Evolutionary conservation across 2,888 invertebrate species (phyloP).

Genomic region (Geophilus truncorum): DNA sequence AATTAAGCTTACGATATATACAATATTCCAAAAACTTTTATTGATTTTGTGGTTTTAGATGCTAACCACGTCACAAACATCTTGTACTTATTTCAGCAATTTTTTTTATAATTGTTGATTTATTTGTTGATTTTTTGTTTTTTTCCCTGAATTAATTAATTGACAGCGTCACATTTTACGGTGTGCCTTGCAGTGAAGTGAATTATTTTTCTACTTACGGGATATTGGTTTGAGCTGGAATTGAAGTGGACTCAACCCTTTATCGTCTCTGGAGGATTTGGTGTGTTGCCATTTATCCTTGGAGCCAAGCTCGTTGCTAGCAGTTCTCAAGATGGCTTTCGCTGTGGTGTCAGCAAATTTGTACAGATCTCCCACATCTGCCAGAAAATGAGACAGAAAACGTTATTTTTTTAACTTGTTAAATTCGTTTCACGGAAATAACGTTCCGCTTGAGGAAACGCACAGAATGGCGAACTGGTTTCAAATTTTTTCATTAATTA

Average conservation of each 20-base stretch:
- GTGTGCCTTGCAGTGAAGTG: background rate
- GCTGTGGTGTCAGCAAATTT: constrained; percentile 8
- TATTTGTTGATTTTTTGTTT: too few species aligned
- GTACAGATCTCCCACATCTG: constrained; percentile 3
- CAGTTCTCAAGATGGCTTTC: constrained; percentile 4
- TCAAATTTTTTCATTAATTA: background rate
- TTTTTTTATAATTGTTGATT: too few species aligned
- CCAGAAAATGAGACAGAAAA: background rate
- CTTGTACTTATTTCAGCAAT: too few species aligned
- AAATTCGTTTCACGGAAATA: background rate
- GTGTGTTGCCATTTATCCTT: constrained; percentile 5
- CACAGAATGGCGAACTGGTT: background rate
- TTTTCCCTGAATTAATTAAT: background rate
- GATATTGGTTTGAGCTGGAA: background rate
- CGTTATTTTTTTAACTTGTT: background rate
- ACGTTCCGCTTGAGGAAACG: background rate
- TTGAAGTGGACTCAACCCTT: constrained; percentile 5
- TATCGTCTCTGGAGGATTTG: constrained; percentile 1
- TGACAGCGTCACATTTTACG: background rate
- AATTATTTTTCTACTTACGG: background rate
- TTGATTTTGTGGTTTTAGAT: too few species aligned
- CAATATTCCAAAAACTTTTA: too few species aligned
- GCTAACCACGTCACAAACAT: too few species aligned
- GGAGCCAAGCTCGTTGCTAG: constrained; percentile 13
- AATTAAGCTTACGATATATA: too few species aligned